Conservation (phyloP, 1,140 invertebrate genomes). For the Charaxes varanes region DNA sequence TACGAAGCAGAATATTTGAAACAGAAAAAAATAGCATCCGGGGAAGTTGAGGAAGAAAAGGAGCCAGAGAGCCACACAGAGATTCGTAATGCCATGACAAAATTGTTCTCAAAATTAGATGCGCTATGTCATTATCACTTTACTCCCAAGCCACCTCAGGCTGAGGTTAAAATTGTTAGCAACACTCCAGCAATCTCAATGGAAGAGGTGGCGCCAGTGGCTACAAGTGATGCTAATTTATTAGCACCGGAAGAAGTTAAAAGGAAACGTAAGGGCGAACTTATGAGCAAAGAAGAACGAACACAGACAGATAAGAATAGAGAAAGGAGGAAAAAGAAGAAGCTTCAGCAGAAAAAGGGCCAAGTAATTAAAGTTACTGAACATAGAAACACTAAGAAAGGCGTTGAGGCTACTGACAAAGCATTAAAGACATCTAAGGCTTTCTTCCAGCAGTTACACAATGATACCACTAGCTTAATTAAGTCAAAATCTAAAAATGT, state of each 20-base stretch:
- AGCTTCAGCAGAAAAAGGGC: constrained; percentile 79
- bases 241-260: constrained; percentile 96
- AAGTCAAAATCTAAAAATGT: constrained; percentile 50
- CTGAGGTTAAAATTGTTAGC: constrained; percentile 93
- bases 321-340: constrained; percentile 91
- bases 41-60: constrained; percentile 80
- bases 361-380: constrained; percentile 76
- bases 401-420: constrained; percentile 60
- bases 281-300: constrained; percentile 87
- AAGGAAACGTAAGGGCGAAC: constrained; percentile 84
- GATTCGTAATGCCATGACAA: constrained; percentile 85
- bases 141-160: constrained; percentile 88
- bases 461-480: constrained; percentile 76
- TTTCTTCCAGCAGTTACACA: constrained; percentile 88
- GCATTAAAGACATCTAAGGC: constrained; percentile 85
- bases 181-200: constrained; percentile 94
- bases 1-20: constrained; percentile 96
- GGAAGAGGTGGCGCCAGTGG: constrained; percentile 96
- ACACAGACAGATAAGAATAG: constrained; percentile 92
- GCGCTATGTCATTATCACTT: constrained; percentile 95
- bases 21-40: constrained; percentile 81
- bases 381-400: constrained; percentile 78
- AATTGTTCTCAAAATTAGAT: constrained; percentile 91
- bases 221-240: constrained; percentile 87
- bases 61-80: constrained; percentile 83